These are phyloP conservation scores for Proales similis DNA, from an alignment of 1,140 invertebrate species.

Conservation along the genomic window DNA sequence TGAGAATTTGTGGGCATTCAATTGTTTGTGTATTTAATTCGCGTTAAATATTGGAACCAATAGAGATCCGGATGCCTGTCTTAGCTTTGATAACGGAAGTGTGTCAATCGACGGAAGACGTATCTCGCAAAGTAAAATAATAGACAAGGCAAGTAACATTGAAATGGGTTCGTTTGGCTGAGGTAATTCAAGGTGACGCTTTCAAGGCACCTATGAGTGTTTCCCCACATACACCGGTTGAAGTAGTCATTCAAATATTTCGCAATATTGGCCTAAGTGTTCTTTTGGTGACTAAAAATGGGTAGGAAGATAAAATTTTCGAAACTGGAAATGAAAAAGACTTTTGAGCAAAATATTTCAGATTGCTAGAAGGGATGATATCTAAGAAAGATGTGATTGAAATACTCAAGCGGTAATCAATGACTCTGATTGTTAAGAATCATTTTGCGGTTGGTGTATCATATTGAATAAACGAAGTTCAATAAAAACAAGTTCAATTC, in stretches of 20 bases:
- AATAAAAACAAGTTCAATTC: too few relatives aligned
- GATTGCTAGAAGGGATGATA: slow-evolving; percentile 86
- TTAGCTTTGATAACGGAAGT: slow-evolving; percentile 8
- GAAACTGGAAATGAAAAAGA: neutral
- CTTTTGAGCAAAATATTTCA: slow-evolving; percentile 58
- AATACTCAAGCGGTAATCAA: too few relatives aligned
- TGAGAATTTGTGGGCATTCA: too few relatives aligned
- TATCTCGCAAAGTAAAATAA: neutral
- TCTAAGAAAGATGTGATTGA: slow-evolving; percentile 99
- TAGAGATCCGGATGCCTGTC: slow-evolving; percentile 17
- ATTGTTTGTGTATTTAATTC: too few relatives aligned
- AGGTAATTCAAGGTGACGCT: neutral
- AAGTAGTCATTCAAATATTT: slow-evolving; percentile 99
- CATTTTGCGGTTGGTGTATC: too few relatives aligned
- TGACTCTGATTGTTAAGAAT: too few relatives aligned
- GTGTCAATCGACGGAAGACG: neutral
- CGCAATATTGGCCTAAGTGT: slow-evolving; percentile 90
- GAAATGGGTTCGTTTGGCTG: too few relatives aligned
- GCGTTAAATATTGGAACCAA: slow-evolving; percentile 35
- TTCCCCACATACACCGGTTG: slow-evolving; percentile 98
- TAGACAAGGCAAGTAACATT: too few relatives aligned
- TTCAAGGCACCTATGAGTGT: slow-evolving; percentile 85
- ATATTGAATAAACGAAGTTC: too few relatives aligned
- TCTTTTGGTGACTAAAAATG: slow-evolving; percentile 94
- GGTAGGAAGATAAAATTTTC: slow-evolving; percentile 62